phyloP scores from a whole-genome alignment of 1,140 invertebrate genomes.

The Diorhabda elongata region DNA sequence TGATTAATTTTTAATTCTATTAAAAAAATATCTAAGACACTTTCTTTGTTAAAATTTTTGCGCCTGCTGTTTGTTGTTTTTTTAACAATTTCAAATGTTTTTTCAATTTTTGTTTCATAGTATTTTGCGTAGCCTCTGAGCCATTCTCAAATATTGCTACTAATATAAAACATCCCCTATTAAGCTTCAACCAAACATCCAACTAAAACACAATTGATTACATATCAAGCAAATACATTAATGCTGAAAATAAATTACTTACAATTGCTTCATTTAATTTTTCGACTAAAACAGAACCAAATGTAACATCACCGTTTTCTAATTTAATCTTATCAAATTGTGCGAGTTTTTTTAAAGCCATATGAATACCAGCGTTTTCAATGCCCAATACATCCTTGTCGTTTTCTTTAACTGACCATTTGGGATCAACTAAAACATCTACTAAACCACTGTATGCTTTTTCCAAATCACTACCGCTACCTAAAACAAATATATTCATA shows the following conservation, averaged over 20 bases:
- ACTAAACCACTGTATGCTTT: slow-evolving; percentile 49
- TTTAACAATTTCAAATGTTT: slow-evolving; percentile 42
- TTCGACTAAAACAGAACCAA: slow-evolving; percentile 49
- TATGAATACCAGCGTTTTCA: slow-evolving; percentile 77
- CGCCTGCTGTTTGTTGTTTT: slow-evolving; percentile 47
- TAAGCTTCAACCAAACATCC: slow-evolving; percentile 53
- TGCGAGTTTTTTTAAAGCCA: slow-evolving; percentile 76
- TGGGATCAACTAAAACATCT: slow-evolving; percentile 47
- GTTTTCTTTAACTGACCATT: slow-evolving; percentile 48
- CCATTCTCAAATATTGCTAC: slow-evolving; percentile 53
- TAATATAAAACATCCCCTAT: slow-evolving; percentile 61
- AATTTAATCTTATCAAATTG: slow-evolving; percentile 56
- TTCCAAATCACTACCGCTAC: slow-evolving; percentile 25
- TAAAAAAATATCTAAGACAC: neutral
- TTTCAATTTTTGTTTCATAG: slow-evolving; percentile 37
- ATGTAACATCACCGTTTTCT: slow-evolving; percentile 43
- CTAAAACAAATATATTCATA: slow-evolving; percentile 20
- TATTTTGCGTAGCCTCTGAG: slow-evolving; percentile 27
- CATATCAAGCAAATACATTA: neutral
- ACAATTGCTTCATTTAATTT: slow-evolving; percentile 55
- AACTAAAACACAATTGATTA: slow-evolving; percentile 41
- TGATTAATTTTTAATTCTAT: neutral
- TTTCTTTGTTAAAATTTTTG: slow-evolving; percentile 54
- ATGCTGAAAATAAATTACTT: slow-evolving; percentile 40
- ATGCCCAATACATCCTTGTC: slow-evolving; percentile 56